phyloP scores from a whole-genome alignment of 2,113 vertebrate species.

The Amphilophus citrinellus region DNA sequence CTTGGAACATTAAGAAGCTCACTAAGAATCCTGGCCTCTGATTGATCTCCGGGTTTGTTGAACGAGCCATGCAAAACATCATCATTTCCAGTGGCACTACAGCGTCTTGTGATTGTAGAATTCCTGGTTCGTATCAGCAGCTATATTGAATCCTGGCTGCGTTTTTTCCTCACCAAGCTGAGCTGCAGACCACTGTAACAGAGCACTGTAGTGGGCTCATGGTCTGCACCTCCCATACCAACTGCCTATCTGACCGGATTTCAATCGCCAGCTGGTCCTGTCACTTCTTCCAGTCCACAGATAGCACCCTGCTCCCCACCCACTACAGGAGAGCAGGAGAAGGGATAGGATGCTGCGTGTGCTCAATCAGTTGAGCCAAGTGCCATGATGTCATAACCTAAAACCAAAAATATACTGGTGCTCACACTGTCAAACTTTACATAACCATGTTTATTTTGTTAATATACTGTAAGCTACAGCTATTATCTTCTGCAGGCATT shows the following conservation, averaged over 20 bases:
- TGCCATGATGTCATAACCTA: slow-evolving; percentile 55
- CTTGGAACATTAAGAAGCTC: background rate
- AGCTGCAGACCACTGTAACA: slow-evolving; percentile 33
- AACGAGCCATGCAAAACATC: slow-evolving; percentile 20
- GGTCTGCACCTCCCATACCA: slow-evolving; percentile 57
- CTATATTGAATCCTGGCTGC: slow-evolving; percentile 16
- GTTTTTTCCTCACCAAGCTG: slow-evolving; percentile 16
- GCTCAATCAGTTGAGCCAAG: slow-evolving; percentile 59
- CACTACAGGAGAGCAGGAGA: slow-evolving; percentile 28
- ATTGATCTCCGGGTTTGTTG: slow-evolving; percentile 45
- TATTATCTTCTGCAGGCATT: slow-evolving; percentile 6
- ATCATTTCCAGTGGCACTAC: background rate
- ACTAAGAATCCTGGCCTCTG: background rate
- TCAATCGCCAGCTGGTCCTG: slow-evolving; percentile 89
- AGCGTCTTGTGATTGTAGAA: background rate
- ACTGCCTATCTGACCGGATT: slow-evolving; percentile 79
- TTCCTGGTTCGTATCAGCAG: slow-evolving; percentile 45
- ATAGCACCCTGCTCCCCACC: slow-evolving; percentile 68
- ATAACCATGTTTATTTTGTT: slow-evolving; percentile 4
- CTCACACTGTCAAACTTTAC: background rate
- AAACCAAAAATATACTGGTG: slow-evolving; percentile 35
- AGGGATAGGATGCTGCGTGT: slow-evolving; percentile 46
- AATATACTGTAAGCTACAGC: background rate
- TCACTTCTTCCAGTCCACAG: slow-evolving; percentile 86
- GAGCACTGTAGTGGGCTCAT: slow-evolving; percentile 22